Evolutionary conservation across 2,113 vertebrate genomes (phyloP).

Genomic region (Mobula birostris): DNA sequence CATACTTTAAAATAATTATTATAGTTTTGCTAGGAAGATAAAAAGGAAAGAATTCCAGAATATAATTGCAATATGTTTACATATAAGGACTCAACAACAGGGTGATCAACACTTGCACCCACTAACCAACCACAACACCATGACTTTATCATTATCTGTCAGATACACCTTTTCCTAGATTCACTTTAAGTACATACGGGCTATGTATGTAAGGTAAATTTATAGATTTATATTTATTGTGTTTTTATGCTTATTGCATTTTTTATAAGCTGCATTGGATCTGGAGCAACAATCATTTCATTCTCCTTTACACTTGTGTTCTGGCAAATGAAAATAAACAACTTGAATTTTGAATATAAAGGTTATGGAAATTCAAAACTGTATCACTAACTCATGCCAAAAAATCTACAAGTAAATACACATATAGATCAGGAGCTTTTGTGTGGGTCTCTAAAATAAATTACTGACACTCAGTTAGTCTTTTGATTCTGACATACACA

Average conservation of each 20-base stretch:
- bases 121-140: no score
- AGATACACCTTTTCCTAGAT: no score
- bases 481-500: neutral
- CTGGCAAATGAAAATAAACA: no score
- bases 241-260: no score
- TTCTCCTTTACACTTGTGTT: no score
- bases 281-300: no score
- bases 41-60: neutral
- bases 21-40: neutral
- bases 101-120: no score
- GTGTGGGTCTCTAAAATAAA: neutral
- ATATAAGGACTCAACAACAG: neutral
- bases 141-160: no score
- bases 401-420: neutral
- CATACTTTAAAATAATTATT: neutral
- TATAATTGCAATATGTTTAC: neutral
- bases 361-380: neutral
- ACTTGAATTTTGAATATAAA: neutral
- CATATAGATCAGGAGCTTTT: slow-evolving; percentile 1
- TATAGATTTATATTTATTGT: no score
- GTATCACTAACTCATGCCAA: neutral
- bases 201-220: no score
- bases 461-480: neutral
- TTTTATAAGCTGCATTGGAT: no score
- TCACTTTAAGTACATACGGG: no score